Evolutionary conservation across 2,888 invertebrate species (phyloP), one percentile per base, ranked within the genome.

Genomic region (Iselma pallidipennis): DNA sequence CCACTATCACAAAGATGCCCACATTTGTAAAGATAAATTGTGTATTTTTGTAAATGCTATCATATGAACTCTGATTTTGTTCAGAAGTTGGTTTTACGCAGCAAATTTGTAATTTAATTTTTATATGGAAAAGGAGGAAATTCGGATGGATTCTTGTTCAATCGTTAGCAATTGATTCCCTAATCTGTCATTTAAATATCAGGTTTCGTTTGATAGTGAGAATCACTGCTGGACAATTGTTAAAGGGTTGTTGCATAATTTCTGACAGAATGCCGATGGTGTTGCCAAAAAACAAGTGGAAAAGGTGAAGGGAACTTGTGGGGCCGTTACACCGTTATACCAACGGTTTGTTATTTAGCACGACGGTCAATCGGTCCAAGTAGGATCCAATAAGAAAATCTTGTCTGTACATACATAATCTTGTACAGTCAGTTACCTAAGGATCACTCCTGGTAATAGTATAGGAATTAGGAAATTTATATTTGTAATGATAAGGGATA

Each of bases 261-360:
- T 26, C 28, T 49, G 50, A 50, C 31, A 29, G 49, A 31, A 61
- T 61, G 42, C 12, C 53, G 49, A 61, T 55, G 42, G 23, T 19
- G 12, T 61, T 58, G 52, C 62, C 58, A 59, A 62, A 62, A 62
- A 58, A 51, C 21, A n/a, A 58, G 55, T 62, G 54, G 58, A 62
- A 62, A 62, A 58, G 62, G 58, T 59, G 62, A 61, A 61, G 57
- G 57, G 61, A 56, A 52, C 57, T 56, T 33, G 53, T 33, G 50
- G 55, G 61, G 61, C 61, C 61, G 61, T 54, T 61, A 57, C 50
- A 58, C 62, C 58, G 62, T 62, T 62, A 62, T 55, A 57, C 45
- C 51, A 61, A 61, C 61, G 61, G 61, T 61, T 52, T 53, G 51
- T 54, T 49, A 57, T 54, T 57, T 55, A 50, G 54, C 31, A 49